Percentiles rank a stretch among this genome's conserved stretches.
These are phyloP conservation scores for Stenurella melanura DNA, from an alignment of 2,888 invertebrate species.

Conservation along the genomic window DNA sequence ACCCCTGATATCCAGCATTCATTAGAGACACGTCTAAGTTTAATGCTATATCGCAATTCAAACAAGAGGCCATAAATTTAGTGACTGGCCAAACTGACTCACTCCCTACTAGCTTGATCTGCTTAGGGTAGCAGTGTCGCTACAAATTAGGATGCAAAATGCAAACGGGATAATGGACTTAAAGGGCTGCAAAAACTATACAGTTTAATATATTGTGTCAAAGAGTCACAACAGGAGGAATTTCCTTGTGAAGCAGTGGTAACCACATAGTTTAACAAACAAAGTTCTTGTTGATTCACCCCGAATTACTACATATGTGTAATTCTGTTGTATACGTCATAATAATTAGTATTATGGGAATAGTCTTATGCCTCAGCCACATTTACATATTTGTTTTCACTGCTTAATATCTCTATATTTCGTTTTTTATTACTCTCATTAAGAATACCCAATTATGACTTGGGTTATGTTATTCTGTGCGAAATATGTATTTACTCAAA, in stretches of 20 bases:
- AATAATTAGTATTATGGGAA: too few species aligned
- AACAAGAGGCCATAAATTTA: conserved; percentile 57
- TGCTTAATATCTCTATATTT: too few species aligned
- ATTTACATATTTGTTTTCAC: too few species aligned
- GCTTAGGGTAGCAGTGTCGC: conserved; percentile 25
- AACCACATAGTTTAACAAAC: neutral
- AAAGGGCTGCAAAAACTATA: conserved; percentile 1
- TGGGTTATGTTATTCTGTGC: too few species aligned
- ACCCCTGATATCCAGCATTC: conserved; percentile 50
- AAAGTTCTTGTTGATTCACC: neutral
- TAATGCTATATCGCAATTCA: conserved; percentile 56
- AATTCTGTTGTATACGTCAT: too few species aligned
- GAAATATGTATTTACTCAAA: too few species aligned
- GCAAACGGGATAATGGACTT: neutral
- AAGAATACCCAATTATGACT: too few species aligned
- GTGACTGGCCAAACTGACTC: conserved; percentile 43
- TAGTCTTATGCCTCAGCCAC: too few species aligned
- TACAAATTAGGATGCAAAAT: conserved; percentile 38
- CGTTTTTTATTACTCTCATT: too few species aligned
- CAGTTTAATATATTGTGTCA: neutral
- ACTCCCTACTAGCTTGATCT: conserved; percentile 20
- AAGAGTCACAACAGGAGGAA: neutral
- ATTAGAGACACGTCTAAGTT: conserved; percentile 56
- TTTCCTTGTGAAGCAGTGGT: neutral
- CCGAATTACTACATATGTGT: neutral